Evolutionary conservation across 2,113 vertebrate species (phyloP).

Genomic region (Mustelus asterias): DNA sequence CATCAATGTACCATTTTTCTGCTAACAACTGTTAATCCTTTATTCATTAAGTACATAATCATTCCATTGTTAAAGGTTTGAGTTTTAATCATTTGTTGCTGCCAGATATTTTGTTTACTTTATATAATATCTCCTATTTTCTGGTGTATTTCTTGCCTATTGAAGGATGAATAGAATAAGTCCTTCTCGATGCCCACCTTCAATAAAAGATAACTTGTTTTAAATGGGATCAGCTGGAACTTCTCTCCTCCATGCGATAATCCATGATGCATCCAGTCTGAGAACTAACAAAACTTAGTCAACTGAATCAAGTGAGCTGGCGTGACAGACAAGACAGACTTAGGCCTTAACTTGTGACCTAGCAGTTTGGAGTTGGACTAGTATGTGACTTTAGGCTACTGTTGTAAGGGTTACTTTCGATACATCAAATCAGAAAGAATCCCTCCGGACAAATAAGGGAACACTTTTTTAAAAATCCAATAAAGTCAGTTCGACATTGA

Average conservation of each 20-base stretch:
- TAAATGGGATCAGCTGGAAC: not conserved
- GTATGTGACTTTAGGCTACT: not conserved
- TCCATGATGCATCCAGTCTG: not conserved
- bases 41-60: not conserved
- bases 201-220: not conserved
- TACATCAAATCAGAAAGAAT: not conserved
- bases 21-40: not conserved
- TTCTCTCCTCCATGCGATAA: not conserved
- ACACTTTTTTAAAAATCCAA: not conserved
- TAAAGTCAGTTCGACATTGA: not conserved
- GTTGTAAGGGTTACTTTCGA: not conserved
- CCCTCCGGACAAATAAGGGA: not conserved
- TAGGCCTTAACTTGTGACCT: not conserved
- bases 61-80: not conserved
- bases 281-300: not conserved
- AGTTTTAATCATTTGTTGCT: not conserved
- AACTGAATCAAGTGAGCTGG: not conserved
- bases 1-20: not conserved
- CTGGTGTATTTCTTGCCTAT: not conserved
- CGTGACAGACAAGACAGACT: not conserved
- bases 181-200: not conserved
- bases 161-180: not conserved
- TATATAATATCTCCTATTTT: not conserved
- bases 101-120: not conserved
- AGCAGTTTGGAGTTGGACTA: not conserved